Percentiles rank a stretch among this genome's conserved stretches.
These are phyloP conservation scores for Phaethornis superciliosus DNA, from an alignment of 2,113 vertebrate genomes.

Conservation along the genomic window DNA sequence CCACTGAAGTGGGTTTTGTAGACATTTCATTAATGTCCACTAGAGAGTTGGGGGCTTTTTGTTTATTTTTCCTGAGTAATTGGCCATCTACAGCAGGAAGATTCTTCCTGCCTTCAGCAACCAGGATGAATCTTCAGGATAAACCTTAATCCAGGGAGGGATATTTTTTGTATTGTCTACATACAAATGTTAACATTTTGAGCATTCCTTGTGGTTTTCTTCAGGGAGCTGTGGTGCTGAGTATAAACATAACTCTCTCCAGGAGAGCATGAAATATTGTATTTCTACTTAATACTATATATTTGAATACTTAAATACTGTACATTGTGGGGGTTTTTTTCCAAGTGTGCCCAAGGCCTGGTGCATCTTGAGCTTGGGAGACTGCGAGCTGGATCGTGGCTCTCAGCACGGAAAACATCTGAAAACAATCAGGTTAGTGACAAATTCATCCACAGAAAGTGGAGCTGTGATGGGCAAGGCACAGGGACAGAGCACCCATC, in stretches of 20 bases:
- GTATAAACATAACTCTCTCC: conserved; percentile 6
- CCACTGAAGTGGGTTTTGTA: not conserved
- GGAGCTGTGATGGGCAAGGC: not conserved
- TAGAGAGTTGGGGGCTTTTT: not conserved
- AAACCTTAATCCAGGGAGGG: not conserved
- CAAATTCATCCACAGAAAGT: not conserved
- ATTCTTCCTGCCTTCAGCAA: not conserved
- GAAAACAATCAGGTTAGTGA: conserved; percentile 86
- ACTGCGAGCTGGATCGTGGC: conserved; percentile 89
- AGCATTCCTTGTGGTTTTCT: conserved; percentile 44
- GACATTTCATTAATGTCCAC: no score
- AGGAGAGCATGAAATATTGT: conserved; percentile 1
- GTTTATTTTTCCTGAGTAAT: not conserved
- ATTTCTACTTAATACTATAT: not conserved
- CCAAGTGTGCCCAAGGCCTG: conserved; percentile 89
- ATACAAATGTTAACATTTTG: not conserved
- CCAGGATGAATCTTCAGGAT: not conserved
- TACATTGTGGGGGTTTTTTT: not conserved
- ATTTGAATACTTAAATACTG: conserved; percentile 1
- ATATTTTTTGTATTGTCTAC: not conserved
- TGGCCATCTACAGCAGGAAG: not conserved
- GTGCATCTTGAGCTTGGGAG: conserved; percentile 92
- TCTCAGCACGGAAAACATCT: conserved; percentile 81
- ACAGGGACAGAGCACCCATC: not conserved
- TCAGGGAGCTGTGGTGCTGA: not conserved